phyloP scores from a whole-genome alignment of 2,113 vertebrate species.

The Syrmaticus mikado region DNA sequence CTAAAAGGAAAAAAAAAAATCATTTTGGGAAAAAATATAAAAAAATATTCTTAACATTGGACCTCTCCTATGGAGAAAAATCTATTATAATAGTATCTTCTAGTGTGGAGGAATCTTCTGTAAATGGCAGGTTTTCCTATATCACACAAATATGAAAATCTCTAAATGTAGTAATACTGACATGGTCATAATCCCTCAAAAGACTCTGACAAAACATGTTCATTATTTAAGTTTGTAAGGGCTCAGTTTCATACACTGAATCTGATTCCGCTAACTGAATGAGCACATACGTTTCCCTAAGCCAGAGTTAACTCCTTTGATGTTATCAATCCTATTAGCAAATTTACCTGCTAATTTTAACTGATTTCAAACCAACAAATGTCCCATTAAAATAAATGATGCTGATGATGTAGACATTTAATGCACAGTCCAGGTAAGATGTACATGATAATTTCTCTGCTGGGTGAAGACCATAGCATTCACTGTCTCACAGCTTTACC shows the following conservation, averaged over 20 bases:
- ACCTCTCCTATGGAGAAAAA: neutral
- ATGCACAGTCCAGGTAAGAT: neutral
- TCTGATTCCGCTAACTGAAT: neutral
- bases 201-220: neutral
- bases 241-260: neutral
- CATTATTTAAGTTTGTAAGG: rapidly evolving
- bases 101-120: neutral
- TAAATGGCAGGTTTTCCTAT: neutral
- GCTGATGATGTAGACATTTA: neutral
- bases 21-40: neutral
- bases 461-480: neutral
- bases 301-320: neutral
- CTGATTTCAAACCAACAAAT: neutral
- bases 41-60: neutral
- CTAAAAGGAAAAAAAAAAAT: neutral
- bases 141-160: neutral
- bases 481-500: neutral
- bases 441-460: neutral
- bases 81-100: too few relatives aligned
- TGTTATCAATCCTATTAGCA: neutral
- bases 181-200: neutral
- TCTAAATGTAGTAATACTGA: neutral
- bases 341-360: neutral
- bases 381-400: slow-evolving; percentile 16
- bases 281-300: neutral